Evolutionary conservation across 92 coral and sea anemone species (phyloP), one percentile per base, ranked within the genome.

Genomic region (Phymanthus crucifer): DNA sequence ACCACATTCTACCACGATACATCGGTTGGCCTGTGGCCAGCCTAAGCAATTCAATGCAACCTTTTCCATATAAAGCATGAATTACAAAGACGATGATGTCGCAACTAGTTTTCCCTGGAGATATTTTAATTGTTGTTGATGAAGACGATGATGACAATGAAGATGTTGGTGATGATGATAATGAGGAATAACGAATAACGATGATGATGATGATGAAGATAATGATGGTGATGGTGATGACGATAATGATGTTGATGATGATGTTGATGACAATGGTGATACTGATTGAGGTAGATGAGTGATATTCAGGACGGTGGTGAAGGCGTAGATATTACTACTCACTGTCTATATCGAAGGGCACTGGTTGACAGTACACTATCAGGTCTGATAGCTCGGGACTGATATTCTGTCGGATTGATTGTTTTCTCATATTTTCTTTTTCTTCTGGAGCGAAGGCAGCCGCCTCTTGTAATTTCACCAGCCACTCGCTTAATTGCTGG

Each of bases 321-420:
- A 72, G 76, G 17, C 7, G 16, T 66, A 69, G 18, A 26, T 19
- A 21, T 4, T 14, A 18, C 5, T 13, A 90, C 98, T 83, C 89
- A 95, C 98, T 87, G 10, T 93, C 98, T 68, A 93, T 79, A 77
- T 95, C 97, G 76, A 95, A 95, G 9, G 93, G 98, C 34, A 95
- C 91, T 40, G 98, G 93, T 69, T 95, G 98, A 71, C 94, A 95
- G 85, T 95, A 95, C 29, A 95, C 97, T 26, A 95, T 94, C 82
- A 95, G 88, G 81, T 95, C 98, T 43, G 98, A 95, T 56, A 95
- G 87, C 21, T 93, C 93, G 57, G 90, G 91, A 23, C 90, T 88
- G 33, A 95, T 91, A 75, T 93, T 95, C 78, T 95, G 95, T 50
- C 90, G 83, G 70, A 94, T 89, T 73, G 89, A 84, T 70, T 85